Evolutionary conservation across 2,888 invertebrate genomes (phyloP), one percentile per base, ranked within the genome.

Genomic region (Coleophora flavipennella): DNA sequence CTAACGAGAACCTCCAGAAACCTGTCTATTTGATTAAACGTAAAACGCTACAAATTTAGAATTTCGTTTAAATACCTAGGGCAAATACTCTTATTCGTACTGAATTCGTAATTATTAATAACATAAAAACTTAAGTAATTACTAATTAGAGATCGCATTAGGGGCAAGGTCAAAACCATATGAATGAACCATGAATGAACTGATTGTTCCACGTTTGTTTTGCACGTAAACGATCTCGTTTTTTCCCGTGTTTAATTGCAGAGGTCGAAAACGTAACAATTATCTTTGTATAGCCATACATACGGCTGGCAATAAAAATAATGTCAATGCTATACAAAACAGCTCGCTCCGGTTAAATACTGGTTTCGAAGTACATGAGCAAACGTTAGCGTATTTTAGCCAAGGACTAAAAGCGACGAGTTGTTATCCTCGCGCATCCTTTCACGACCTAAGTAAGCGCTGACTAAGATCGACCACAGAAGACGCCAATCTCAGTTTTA

Each of bases 341-440:
- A 3, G 27, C 29, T 12, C 3, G 27, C 20, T 34, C 10, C 2
- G 1, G 25, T 20, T 20, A 20, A 20, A 12, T 26, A 33, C 34
- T n/a, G 34, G 40, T 36, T 39, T 36, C 33, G 31, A 31, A 20
- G 3, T 20, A 20, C 20, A 20, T 20, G 3, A n/a, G n/a, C n/a
- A n/a, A 20, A 20, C 20, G 20, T 6, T 20, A 20, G 20, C 20
- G 3, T 20, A 20, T 20, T 29, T 7, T 2, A 29, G 57, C 50
- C 74, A 78, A 77, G 77, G 76, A 76, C 73, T 51, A 47, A 20
- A 54, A 59, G 53, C 57, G 63, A 63, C 56, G 55, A 54, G 62
- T 53, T 44, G 57, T 51, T 58, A 63, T 70, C 72, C 63, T 67
- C 63, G 54, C 51, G 59, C 67, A 72, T 73, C 75, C 74, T 74